Base-by-base conservation (phyloP, 1,140 invertebrate genomes). In the Manduca sexta region DNA sequence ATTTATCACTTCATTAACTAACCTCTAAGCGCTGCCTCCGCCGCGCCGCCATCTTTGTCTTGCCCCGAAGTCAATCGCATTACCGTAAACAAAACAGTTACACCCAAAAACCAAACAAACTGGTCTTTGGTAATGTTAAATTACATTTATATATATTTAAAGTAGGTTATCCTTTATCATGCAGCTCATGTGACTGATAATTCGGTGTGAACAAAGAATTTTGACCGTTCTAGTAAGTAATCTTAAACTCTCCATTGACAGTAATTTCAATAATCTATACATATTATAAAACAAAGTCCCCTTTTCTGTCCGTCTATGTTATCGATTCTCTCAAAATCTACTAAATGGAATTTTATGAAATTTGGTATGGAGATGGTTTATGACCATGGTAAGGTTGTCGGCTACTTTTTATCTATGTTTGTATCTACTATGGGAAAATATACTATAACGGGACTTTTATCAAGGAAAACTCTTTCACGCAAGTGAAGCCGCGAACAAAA, bases 131-230 rank as follows among this genome's bases (percentile, higher is more conserved):
- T 41, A 31, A 56, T 61, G 45, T 69, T 55, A 62, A 69, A 57
- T 69, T 49, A 45, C 63, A 74, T 77, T 67, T 82, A 82, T 82
- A 82, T 54, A 52, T 52, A 34, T 63, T 52, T 64, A 45, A 82
- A 71, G 58, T 82, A 80, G 78, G 78, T 82, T 80, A 82, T 75
- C 69, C 66, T 67, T 56, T 70, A 67, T 66, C 64, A 49, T 57
- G 64, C 40, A 16, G 55, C 38, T 60, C 71, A 72, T 74, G 69
- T 75, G 66, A 75, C 69, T 73, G 75, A 78, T 81, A 81, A 63
- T 3, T 45, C 43, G 31, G 43, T 15, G 29, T 10, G 15, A 11
- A 45, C 43, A 45, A 45, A 45, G 31, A 31, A 34, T 18, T 17
- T 17, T 45, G 14, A 35, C 18, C 41, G 21, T 6, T 14, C 21